A percentile compares a stretch with the other conserved stretches of the same genome.
phyloP scores from a whole-genome alignment of 2,888 invertebrate species.

The Molanna angustata region DNA sequence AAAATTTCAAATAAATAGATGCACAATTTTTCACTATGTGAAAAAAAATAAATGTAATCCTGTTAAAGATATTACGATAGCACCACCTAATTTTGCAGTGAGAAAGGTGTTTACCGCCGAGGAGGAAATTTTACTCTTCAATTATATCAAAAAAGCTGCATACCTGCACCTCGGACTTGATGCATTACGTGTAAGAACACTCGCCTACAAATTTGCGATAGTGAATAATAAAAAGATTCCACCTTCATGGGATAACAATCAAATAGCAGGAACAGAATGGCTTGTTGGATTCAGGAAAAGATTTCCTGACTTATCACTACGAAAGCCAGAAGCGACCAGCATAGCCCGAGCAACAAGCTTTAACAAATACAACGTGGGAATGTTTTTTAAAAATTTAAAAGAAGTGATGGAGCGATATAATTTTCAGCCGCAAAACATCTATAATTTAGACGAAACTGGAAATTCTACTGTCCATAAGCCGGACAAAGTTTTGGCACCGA shows the following conservation, averaged over 20 bases:
- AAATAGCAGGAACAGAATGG: conserved; percentile 3
- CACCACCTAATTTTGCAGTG: too few relatives aligned
- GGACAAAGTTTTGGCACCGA: background rate
- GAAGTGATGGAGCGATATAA: background rate
- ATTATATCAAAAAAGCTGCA: too few relatives aligned
- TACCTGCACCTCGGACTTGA: too few relatives aligned
- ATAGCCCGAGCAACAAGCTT: conserved; percentile 2
- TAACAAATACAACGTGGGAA: background rate
- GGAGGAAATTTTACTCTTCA: too few relatives aligned
- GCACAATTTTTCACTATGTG: too few relatives aligned
- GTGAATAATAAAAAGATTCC: background rate
- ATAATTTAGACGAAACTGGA: background rate
- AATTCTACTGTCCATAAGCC: background rate
- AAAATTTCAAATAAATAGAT: too few relatives aligned
- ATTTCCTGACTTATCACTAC: background rate
- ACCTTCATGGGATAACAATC: background rate
- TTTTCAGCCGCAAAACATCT: background rate
- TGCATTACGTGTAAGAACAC: background rate
- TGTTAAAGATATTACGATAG: too few relatives aligned
- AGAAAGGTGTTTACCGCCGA: too few relatives aligned
- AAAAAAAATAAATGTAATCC: too few relatives aligned
- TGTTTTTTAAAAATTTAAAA: background rate
- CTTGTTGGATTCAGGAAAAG: background rate
- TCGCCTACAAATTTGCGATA: background rate
- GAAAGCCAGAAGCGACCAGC: conserved; percentile 8